Conservation (phyloP, 2,797 vertebrate species). For the Acipenser ruthenus region DNA sequence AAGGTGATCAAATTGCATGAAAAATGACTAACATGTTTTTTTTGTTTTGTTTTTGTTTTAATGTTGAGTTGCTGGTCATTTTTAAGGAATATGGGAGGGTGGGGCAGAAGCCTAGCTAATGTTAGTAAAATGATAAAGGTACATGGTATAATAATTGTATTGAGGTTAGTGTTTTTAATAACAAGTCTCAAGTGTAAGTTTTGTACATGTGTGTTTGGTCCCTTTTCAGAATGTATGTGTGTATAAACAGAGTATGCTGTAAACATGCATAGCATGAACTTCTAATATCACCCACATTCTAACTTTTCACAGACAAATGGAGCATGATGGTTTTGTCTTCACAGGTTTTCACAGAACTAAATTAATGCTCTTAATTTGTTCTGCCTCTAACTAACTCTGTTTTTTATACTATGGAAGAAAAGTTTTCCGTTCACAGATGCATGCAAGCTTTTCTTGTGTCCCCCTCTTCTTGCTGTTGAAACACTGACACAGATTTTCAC, state of each 20-base stretch:
- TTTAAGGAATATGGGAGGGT: too few species aligned
- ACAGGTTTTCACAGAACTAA: slow-evolving; percentile 43
- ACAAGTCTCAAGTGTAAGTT: too few species aligned
- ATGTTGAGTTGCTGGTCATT: slow-evolving; percentile 26
- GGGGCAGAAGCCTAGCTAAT: too few species aligned
- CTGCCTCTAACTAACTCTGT: slow-evolving; percentile 73
- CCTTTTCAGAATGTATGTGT: too few species aligned
- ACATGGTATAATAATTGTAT: too few species aligned
- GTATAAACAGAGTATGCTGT: slow-evolving; percentile 80
- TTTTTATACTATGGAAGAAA: slow-evolving; percentile 55
- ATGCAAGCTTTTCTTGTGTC: slow-evolving; percentile 85
- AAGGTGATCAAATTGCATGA: slow-evolving; percentile 42
- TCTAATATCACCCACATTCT: slow-evolving; percentile 51
- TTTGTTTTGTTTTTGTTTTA: not conserved
- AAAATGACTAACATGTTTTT: slow-evolving; percentile 39
- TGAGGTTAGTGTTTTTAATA: too few species aligned
- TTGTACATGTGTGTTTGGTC: too few species aligned
- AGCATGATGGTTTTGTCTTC: slow-evolving; percentile 57
- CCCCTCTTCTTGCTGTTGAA: slow-evolving; percentile 68
- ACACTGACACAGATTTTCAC: slow-evolving; percentile 79
- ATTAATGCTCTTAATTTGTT: slow-evolving; percentile 40
- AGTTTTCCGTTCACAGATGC: slow-evolving; percentile 75
- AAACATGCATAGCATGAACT: slow-evolving; percentile 84
- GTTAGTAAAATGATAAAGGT: too few species aligned
- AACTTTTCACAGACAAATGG: slow-evolving; percentile 51